Base-by-base conservation (phyloP, 2,888 invertebrate species). In the Drosophila subsilvestris region DNA sequence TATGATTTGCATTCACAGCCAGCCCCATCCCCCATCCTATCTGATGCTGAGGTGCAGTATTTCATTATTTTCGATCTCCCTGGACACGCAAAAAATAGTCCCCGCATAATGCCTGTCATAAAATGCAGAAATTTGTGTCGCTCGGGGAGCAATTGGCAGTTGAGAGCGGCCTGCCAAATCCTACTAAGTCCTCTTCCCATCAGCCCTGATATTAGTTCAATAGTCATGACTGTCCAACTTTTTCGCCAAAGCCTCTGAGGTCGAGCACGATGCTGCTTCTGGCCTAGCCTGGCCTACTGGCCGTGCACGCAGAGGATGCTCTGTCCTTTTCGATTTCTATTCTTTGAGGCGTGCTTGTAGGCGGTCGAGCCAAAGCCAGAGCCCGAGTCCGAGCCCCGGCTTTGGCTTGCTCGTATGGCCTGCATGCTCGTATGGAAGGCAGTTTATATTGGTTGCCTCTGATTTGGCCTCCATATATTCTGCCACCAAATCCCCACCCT, bases 51-150 rank as follows among this genome's bases (percentile, higher is more conserved):
- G 32, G 6, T 14, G 32, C 32, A 32, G 12, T 10, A 10, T 29
- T 29, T 29, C 10, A 29, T 29, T 10, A 27, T 9, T 5, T 27
- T 8, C 27, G 14, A 37, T 29, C 7, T 8, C 20, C 25, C 18
- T 25, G 59, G 14, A 51, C 10, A 20, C 44, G 44, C 50, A 37
- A 6, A 25, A 6, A 25, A 25, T 25, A 43, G 37, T 29, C 22
- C 32, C 29, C 42, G 47, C 17, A 53, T 54, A 55, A 57, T 53
- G 59, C 53, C 54, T 37, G 53, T 73, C 86, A 79, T 83, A 86
- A 83, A 83, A 71, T 82, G 76, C 71, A 55, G 61, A 80, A 82
- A 78, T 83, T 82, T 78, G 75, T 82, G 78, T 71, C 80, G 88
- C 72, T 65, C 45, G 70, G 88, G 78, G 83, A 87, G 66, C 79